Evolutionary conservation across 2,113 vertebrate species (phyloP).

Genomic region (Camelus dromedarius): DNA sequence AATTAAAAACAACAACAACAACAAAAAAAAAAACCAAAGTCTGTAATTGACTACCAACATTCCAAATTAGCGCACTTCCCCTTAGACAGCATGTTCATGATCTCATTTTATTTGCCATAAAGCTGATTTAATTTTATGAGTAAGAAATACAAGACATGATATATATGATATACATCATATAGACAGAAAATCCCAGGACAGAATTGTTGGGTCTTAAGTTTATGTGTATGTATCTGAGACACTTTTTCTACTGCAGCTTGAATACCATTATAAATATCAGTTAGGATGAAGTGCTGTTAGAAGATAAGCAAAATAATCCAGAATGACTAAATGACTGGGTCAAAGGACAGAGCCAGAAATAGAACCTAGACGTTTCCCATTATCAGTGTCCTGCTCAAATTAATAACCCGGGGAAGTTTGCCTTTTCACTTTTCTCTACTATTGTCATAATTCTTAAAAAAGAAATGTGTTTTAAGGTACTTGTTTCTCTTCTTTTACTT

Average conservation of each 20-base stretch:
- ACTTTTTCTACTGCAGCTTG: not conserved
- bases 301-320: constrained; percentile 12
- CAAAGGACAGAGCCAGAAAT: constrained; percentile 58
- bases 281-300: not conserved
- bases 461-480: not conserved
- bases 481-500: not conserved
- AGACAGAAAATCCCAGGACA: not conserved
- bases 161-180: not conserved
- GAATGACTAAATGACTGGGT: constrained; percentile 44
- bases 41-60: not conserved
- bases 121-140: constrained; percentile 75
- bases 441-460: not conserved
- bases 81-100: constrained; percentile 43
- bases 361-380: constrained; percentile 33
- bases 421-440: not conserved
- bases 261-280: not conserved
- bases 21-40: not conserved
- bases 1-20: not conserved
- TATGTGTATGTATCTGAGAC: not conserved
- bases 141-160: constrained; percentile 45
- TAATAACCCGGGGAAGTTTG: not conserved
- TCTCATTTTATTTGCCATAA: constrained; percentile 71
- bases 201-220: not conserved
- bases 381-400: constrained; percentile 13
- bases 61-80: not conserved